Base-by-base conservation (phyloP, 2,888 invertebrate genomes). In the Drosophila peninsularis region DNA sequence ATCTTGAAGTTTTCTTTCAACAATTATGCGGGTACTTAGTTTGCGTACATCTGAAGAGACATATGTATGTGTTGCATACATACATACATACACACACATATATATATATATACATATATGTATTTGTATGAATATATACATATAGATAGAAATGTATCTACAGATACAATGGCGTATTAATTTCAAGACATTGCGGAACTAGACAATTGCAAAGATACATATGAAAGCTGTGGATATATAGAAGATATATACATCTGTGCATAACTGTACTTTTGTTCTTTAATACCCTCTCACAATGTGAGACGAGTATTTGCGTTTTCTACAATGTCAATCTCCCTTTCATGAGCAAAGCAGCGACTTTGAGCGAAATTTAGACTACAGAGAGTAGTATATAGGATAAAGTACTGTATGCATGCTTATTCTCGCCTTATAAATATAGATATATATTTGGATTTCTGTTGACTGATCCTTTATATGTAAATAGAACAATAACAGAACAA, bases 11-110 rank as follows among this genome's bases (percentile, higher is more conserved):
- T 19, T 19, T 45, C 56, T 45, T 56, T 56, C 27, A 45, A 45
- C 56, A 45, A 56, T 45, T 45, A 45, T 56, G 45, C 56, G 56
- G 56, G 56, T 13, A 45, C 56, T 54, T 54, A 10, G 54, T 5
- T n/a, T 14, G 6, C 30, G 32, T 5, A 47, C 47, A 47, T 17
- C n/a, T 17, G n/a, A 9, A 2, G n/a, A n/a, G n/a, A n/a, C 7
- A 14, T 44, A 21, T 21, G 21, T 24, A 14, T 24, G 42, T 21
- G 39, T 14, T 6, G 0, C 24, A 14, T 13, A 24, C 44, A 13
- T 13, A 3, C 32, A 21, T 21, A 50, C 34, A 21, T 5, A 36
- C 6, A 10, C 10, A 24, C 3, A 44, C 0, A 24, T 6, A 44
- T 13, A 21, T 42, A 21, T 42, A 6, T 21, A 21, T 21, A 21